phyloP scores from a whole-genome alignment of 2,797 vertebrate genomes.

The Acipenser oxyrinchus region DNA sequence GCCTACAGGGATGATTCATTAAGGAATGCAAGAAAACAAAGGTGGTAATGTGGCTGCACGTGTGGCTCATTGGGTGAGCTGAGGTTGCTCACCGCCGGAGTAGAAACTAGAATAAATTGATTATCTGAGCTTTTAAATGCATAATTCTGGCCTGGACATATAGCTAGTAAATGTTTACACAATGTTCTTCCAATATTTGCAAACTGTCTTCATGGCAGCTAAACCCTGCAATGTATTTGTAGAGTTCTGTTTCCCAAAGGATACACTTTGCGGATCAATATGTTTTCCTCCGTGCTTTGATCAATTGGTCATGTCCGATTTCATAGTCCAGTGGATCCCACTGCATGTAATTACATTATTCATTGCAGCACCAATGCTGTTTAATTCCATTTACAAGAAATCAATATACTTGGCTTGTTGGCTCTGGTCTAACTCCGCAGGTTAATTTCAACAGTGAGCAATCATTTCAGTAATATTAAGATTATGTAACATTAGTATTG shows the following conservation, averaged over 20 bases:
- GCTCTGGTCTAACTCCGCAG: conserved; percentile 2
- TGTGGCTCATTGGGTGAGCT: no score
- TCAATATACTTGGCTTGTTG: conserved; percentile 24
- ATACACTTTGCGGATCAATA: conserved; percentile 32
- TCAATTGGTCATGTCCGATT: conserved; percentile 71
- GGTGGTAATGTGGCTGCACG: no score
- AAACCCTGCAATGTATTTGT: no score
- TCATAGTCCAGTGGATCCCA: conserved; percentile 56
- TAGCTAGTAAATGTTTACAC: not conserved
- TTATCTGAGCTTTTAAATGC: no score
- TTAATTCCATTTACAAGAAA: conserved; percentile 42
- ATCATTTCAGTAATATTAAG: no score
- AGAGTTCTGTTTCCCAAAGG: no score
- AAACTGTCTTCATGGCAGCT: not conserved
- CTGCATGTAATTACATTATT: conserved; percentile 35
- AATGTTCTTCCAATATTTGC: not conserved
- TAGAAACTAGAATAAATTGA: no score
- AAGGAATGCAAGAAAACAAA: no score
- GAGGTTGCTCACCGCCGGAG: no score
- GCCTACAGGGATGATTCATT: no score
- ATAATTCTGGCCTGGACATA: no score
- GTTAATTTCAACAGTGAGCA: conserved; percentile 5
- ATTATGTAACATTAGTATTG: no score
- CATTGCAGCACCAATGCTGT: conserved; percentile 29
- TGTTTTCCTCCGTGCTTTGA: conserved; percentile 29